Evolutionary conservation across 2,888 invertebrate genomes (phyloP).

Genomic region (Andricus curvator): DNA sequence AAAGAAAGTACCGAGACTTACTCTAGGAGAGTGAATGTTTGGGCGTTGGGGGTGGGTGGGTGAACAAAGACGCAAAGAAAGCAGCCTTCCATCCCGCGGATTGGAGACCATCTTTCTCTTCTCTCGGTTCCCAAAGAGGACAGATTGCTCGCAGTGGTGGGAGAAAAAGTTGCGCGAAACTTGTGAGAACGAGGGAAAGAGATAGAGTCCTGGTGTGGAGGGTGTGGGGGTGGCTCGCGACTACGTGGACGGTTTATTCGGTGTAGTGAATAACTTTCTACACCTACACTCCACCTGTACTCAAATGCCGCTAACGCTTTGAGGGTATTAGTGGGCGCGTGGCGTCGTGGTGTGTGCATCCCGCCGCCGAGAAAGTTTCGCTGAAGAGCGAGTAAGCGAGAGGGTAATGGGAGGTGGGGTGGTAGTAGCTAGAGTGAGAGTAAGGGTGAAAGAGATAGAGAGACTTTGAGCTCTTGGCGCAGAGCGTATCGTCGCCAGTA

Average conservation of each 20-base stretch:
- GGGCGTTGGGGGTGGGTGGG: slow-evolving; percentile 15
- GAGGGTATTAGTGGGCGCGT: slow-evolving; percentile 50
- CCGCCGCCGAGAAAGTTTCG: slow-evolving; percentile 70
- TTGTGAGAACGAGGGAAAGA: slow-evolving; percentile 60
- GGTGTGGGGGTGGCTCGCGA: slow-evolving; percentile 48
- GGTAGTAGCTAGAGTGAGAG: slow-evolving; percentile 40
- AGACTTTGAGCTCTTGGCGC: slow-evolving; percentile 57
- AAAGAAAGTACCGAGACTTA: slow-evolving; percentile 43
- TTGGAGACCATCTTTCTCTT: slow-evolving; percentile 40
- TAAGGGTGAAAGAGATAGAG: slow-evolving; percentile 55
- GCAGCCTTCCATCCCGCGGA: slow-evolving; percentile 45
- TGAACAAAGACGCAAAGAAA: slow-evolving; percentile 42
- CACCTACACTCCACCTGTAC: slow-evolving; percentile 21
- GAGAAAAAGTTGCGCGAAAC: slow-evolving; percentile 68
- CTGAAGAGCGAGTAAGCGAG: slow-evolving; percentile 57
- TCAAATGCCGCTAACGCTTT: slow-evolving; percentile 35
- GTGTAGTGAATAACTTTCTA: slow-evolving; percentile 6
- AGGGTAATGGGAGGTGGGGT: slow-evolving; percentile 15
- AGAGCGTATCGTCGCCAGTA: slow-evolving; percentile 71
- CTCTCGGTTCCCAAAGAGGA: slow-evolving; percentile 41
- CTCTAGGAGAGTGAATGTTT: slow-evolving; percentile 40
- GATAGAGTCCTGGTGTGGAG: slow-evolving; percentile 46
- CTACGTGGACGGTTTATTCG: slow-evolving; percentile 45
- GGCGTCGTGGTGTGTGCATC: slow-evolving; percentile 58
- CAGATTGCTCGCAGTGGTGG: slow-evolving; percentile 42